phyloP scores from a whole-genome alignment of 2,888 invertebrate species.

The Apoda limacodes region DNA sequence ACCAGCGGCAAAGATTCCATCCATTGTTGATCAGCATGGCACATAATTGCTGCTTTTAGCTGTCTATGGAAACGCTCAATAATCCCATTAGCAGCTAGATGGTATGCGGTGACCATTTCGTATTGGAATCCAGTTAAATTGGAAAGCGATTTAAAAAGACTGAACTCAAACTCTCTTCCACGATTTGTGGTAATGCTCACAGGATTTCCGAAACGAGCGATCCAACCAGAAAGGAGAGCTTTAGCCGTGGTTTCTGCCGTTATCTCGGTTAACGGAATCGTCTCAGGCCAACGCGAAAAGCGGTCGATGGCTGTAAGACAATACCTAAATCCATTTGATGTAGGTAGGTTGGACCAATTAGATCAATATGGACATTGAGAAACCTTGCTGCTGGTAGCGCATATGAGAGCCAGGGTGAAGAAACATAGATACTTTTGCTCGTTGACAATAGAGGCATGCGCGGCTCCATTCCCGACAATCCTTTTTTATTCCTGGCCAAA shows the following conservation, averaged over 20 bases:
- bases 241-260: too few relatives aligned
- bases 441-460: constrained; percentile 29
- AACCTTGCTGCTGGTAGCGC: neutral
- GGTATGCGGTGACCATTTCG: constrained; percentile 22
- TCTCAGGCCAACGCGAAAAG: too few relatives aligned
- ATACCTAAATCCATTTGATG: too few relatives aligned
- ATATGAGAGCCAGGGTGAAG: too few relatives aligned
- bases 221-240: too few relatives aligned
- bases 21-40: constrained; percentile 8
- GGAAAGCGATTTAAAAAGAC: too few relatives aligned
- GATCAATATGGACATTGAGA: neutral
- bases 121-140: too few relatives aligned
- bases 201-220: constrained; percentile 4
- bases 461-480: constrained; percentile 16
- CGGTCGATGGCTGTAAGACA: too few relatives aligned
- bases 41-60: constrained; percentile 26
- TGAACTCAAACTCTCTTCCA: too few relatives aligned
- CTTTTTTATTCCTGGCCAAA: constrained; percentile 19
- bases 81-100: constrained; percentile 11
- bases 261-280: too few relatives aligned
- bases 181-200: neutral
- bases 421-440: constrained; percentile 29
- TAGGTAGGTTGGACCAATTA: too few relatives aligned
- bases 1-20: constrained; percentile 7
- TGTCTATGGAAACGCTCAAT: constrained; percentile 26